Evolutionary conservation across 2,888 invertebrate genomes (phyloP), one percentile per base, ranked within the genome.

Genomic region (Diarsia brunnea): DNA sequence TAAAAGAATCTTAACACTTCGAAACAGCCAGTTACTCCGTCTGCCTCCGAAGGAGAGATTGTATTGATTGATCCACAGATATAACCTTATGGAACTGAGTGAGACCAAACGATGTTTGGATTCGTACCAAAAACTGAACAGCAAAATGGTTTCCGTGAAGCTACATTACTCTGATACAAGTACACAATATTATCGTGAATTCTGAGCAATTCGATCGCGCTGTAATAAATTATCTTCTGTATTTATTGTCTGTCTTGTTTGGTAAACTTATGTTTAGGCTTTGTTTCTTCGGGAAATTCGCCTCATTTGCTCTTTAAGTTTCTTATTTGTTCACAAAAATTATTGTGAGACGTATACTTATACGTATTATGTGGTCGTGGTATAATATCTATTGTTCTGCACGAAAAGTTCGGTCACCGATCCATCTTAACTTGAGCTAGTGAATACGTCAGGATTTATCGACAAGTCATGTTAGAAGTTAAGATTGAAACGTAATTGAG

Each of bases 121-220:
- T 77, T n/a, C 24, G 45, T 78, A 85, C 73, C 83, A 86, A 91
- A 76, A 84, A 70, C 84, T 78, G 61, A 84, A 64, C 63, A 71
- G 67, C 74, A 55, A 67, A 86, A 81, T 78, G 68, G 76, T 84
- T 80, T 84, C 78, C 73, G 69, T 73, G 77, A 74, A 67, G 69
- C 72, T 69, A 74, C 72, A 67, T 73, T 63, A 77, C 69, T 78
- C 47, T 64, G 68, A 79, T 68, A 78, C 58, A 74, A 87, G 72
- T 84, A 82, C 69, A 66, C 70, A 78, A 65, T 60, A 71, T 76
- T 78, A 77, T 81, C 71, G 55, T 67, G 74, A 84, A 82, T 58
- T 77, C 67, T 55, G 31, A 78, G 69, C 75, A 76, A 77, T 78
- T 71, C 71, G 64, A 79, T 82, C 60, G 64, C 60, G 69, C 47